Conservation (phyloP, 2,888 invertebrate species). For the Monoplex corrugatus region DNA sequence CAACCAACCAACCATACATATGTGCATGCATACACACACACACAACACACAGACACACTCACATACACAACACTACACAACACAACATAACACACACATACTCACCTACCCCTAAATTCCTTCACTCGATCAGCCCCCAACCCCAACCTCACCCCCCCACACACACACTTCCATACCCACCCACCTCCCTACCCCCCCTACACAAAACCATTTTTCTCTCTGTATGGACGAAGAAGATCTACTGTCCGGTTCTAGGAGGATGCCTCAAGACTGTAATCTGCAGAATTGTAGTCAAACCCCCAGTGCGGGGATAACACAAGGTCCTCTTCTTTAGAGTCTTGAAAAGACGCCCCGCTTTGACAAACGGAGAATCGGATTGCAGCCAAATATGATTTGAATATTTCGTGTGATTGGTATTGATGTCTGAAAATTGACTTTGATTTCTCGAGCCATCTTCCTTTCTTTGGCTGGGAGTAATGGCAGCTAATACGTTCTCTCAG, state of each 20-base stretch:
- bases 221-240: background rate
- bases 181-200: background rate
- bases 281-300: background rate
- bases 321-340: no score
- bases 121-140: background rate
- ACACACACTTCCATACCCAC: background rate
- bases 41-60: no score
- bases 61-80: no score
- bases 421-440: conserved; percentile 50
- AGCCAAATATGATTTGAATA: conserved; percentile 41
- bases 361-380: conserved; percentile 31
- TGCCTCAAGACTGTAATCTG: background rate
- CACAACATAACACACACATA: no score
- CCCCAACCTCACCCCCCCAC: background rate
- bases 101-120: no score
- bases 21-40: no score
- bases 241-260: background rate
- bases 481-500: conserved; percentile 29
- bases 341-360: background rate
- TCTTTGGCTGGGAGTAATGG: conserved; percentile 6
- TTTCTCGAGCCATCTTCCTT: conserved; percentile 35
- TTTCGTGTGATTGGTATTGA: conserved; percentile 41
- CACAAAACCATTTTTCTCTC: background rate
- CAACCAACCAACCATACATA: no score
- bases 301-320: background rate